phyloP scores from a whole-genome alignment of 2,797 vertebrate genomes.

The Hippocampus kuda region DNA sequence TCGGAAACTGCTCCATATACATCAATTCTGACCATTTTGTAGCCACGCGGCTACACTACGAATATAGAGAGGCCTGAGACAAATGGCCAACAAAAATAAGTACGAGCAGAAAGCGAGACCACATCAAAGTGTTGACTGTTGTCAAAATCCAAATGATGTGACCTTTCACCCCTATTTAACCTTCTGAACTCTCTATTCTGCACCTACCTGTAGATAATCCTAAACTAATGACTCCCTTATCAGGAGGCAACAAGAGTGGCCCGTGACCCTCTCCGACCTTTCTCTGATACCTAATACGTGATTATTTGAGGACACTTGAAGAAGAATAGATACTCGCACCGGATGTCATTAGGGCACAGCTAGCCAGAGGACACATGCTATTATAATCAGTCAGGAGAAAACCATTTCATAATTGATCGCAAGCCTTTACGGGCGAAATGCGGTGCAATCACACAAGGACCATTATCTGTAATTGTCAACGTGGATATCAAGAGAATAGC shows the following conservation, averaged over 20 bases:
- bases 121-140: not conserved
- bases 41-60: not conserved
- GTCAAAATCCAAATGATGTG: conserved; percentile 11
- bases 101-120: not conserved
- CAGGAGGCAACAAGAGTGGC: conserved; percentile 45
- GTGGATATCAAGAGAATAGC: not conserved
- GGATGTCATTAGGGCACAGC: conserved; percentile 9
- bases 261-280: conserved; percentile 39
- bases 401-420: conserved; percentile 5
- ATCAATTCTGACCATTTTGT: conserved; percentile 13
- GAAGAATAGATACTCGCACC: conserved; percentile 35
- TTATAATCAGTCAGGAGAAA: conserved; percentile 5
- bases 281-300: conserved; percentile 45
- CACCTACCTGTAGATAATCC: conserved; percentile 51
- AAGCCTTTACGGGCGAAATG: not conserved
- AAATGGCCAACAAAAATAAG: not conserved
- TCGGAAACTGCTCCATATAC: conserved; percentile 12
- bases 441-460: not conserved
- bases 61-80: not conserved
- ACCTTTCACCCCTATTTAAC: conserved; percentile 53
- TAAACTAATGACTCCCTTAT: conserved; percentile 52
- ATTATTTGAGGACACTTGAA: conserved; percentile 52
- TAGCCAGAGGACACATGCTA: conserved; percentile 4
- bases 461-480: conserved; percentile 3
- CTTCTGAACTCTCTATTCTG: conserved; percentile 44